A percentile compares a stretch with the other conserved stretches of the same genome.
Conservation (phyloP, 2,888 invertebrate genomes). For the Cataglyphis altisquamis region DNA sequence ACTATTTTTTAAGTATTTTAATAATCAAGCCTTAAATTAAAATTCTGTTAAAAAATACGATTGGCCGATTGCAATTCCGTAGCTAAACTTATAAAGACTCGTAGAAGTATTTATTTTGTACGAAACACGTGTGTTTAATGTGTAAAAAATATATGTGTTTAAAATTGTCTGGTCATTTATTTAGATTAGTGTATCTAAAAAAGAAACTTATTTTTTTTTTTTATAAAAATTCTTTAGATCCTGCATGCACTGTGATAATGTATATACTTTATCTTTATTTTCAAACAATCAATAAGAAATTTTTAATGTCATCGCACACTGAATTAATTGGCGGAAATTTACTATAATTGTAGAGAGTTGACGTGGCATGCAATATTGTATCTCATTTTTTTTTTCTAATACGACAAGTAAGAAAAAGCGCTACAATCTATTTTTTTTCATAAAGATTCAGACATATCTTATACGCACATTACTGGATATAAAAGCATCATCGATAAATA, state of each 20-base stretch:
- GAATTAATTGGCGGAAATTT: constrained; percentile 47
- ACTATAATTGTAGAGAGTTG: constrained; percentile 26
- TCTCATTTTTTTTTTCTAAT: neutral
- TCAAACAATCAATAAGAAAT: constrained; percentile 44
- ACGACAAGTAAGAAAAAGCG: constrained; percentile 27
- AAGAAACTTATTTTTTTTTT: neutral
- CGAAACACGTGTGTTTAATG: neutral
- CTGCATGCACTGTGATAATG: neutral
- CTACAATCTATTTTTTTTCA: constrained; percentile 38
- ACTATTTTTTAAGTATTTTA: neutral
- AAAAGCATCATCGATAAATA: constrained; percentile 15
- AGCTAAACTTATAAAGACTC: neutral
- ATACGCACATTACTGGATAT: constrained; percentile 13
- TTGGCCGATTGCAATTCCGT: neutral
- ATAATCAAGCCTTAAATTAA: neutral
- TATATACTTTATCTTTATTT: constrained; percentile 35
- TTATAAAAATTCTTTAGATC: constrained; percentile 11
- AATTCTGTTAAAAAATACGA: constrained; percentile 1
- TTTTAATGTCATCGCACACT: constrained; percentile 51
- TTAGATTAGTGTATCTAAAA: neutral
- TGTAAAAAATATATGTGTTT: neutral
- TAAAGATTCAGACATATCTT: constrained; percentile 39
- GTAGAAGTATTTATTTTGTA: neutral
- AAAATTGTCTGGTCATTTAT: neutral
- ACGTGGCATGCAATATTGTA: neutral